Evolutionary conservation across 92 coral and sea anemone genomes (phyloP), one percentile per base, ranked within the genome.

Genomic region (Montipora capitata): DNA sequence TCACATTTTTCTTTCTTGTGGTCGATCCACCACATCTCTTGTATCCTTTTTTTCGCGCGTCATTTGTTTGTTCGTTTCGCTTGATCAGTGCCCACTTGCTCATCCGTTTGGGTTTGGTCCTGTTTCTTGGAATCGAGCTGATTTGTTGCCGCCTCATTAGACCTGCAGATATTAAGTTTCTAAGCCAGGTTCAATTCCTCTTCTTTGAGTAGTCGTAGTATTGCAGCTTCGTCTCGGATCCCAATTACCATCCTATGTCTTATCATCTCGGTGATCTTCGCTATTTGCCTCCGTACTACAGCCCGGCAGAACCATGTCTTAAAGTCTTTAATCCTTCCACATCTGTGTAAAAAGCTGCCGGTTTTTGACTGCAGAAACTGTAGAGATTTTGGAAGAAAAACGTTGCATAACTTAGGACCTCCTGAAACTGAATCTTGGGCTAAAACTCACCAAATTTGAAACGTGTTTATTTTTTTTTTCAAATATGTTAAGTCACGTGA

Each of bases 11-110:
- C 27, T 20, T 20, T 20, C 27, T 20, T 20, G 27, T 20, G 27
- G 27, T 20, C 27, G 27, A 20, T 20, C 27, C 27, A n/a, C n/a
- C n/a, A 85, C 45, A 90, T 78, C 54, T 85, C 82, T 57, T 78
- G 89, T 75, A 77, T 89, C 6, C 84, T 84, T 35, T 83, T 75
- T 13, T 88, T 83, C 44, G 42, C 70, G 38, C 74, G 43, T n/a
- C 72, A 15, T 41, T 62, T 65, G 42, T 87, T 51, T 51, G 5
- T 6, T 5, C 57, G 57, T 51, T 51, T 51, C 57, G 0, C 10
- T 51, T 51, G 57, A n/a, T n/a, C n/a, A 51, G 57, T 51, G 57
- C 57, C 57, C 57, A 0, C 5, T 6, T 5, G 7, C 5, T 51
- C 57, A 51, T 5, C 57, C n/a, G n/a, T n/a, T n/a, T 51, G 5